Conservation (phyloP, 2,797 vertebrate genomes). For the Premnoplex brunnescens region DNA sequence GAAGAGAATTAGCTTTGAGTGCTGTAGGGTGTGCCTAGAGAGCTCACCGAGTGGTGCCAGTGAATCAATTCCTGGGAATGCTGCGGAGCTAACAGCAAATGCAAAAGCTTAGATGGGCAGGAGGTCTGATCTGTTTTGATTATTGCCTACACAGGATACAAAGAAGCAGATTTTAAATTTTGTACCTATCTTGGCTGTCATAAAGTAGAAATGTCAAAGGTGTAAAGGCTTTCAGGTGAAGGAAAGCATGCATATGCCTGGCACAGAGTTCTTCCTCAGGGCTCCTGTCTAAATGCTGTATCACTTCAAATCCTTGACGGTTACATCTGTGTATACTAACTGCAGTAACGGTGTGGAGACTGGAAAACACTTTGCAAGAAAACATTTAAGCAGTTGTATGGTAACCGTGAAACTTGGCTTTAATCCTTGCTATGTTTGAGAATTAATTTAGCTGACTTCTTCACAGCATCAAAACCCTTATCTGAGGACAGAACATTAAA, state of each 20-base stretch:
- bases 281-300: background rate
- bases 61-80: background rate
- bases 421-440: background rate
- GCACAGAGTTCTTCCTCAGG: background rate
- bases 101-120: background rate
- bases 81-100: background rate
- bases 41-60: background rate
- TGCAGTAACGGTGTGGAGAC: background rate
- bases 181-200: fast-evolving
- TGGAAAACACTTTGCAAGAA: background rate
- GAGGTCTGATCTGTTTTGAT: background rate
- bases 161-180: background rate
- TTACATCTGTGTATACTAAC: background rate
- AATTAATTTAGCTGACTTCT: background rate
- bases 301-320: background rate
- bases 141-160: background rate
- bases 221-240: background rate
- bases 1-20: background rate
- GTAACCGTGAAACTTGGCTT: background rate
- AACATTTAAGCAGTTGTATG: background rate
- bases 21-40: background rate
- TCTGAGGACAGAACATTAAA: background rate
- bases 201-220: background rate
- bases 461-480: background rate
- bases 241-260: background rate